Base-by-base conservation (phyloP, 2,113 vertebrate species). In the Haplochromis vanheusdeni region DNA sequence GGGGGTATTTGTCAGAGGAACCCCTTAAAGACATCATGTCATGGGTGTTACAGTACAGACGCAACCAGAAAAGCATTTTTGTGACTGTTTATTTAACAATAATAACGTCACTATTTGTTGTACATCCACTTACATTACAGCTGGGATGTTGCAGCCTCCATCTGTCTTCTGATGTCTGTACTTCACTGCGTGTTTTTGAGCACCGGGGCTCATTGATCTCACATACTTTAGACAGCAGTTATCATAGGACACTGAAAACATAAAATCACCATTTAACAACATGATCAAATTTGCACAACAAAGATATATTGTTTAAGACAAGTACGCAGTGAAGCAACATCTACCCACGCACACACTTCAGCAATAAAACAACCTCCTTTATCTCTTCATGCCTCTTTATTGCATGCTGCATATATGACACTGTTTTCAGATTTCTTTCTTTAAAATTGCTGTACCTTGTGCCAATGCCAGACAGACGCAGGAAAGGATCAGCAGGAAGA, bases 131-230 rank as follows among this genome's bases (percentile, higher is more conserved):
- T 83, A 97, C 96, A 97, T 89, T 37, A 95, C 31, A 4, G 96
- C 96, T 8, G 47, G 81, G 77, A 97, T 91, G 94, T 97, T 97
- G 92, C 96, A 97, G 81, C 93, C 93, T 26, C 96, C 96, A 45
- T 97, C 96, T 4, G 70, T 6, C 83, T 87, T 62, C 81, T 97
- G 96, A 35, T 0, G 0, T 79, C 83, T 94, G 95, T 96, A 97
- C 3, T 2, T 5, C 1, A 70, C 28, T 16, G 92, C 91, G 6
- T 75, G 82, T 10, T 4, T 94, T 8, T 14, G 75, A 9, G 1
- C 7, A 1, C 0, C 0, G 1, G 0, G 1, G 6, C 0, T 21
- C 4, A 94, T 1, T 21, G 1, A 8, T 5, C 6, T 91, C 33
- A 88, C 88, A 45, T 96, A 96, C 3, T 6, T 87, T 35, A 96